A percentile compares a stretch with the other conserved stretches of the same genome.
Conservation (phyloP, 2,797 vertebrate species). For the Schizopygopsis malacanthus region DNA sequence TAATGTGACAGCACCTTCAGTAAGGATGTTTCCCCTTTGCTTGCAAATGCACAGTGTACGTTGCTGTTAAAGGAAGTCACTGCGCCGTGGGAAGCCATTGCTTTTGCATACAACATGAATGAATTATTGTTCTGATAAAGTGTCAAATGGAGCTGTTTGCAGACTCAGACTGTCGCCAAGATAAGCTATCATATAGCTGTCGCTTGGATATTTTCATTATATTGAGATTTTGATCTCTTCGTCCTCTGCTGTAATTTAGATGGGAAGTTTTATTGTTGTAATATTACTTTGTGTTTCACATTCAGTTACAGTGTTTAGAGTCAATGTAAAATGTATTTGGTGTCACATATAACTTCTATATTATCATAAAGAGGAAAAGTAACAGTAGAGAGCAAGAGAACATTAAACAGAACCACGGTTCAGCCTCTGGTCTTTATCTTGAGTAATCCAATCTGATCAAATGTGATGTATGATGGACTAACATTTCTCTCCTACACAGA, state of each 20-base stretch:
- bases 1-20: background rate
- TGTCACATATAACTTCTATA: background rate
- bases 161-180: constrained; percentile 33
- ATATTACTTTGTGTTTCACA: constrained; percentile 15
- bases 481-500: background rate
- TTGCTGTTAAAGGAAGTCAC: constrained; percentile 15
- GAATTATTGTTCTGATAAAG: constrained; percentile 35
- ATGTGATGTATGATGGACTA: background rate
- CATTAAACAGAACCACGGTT: background rate
- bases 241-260: constrained; percentile 7
- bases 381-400: background rate
- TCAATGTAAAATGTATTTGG: background rate
- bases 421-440: background rate
- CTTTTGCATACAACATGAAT: constrained; percentile 23
- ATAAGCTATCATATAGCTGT: constrained; percentile 47
- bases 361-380: background rate
- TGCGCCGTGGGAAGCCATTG: background rate
- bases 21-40: background rate
- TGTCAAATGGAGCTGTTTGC: constrained; percentile 15
- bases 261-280: background rate
- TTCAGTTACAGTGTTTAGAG: background rate
- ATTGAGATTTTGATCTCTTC: constrained; percentile 5
- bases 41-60: background rate
- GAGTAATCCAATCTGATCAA: background rate
- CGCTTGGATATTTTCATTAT: constrained; percentile 24